phyloP scores from a whole-genome alignment of 2,113 vertebrate genomes.

The Sapajus apella region DNA sequence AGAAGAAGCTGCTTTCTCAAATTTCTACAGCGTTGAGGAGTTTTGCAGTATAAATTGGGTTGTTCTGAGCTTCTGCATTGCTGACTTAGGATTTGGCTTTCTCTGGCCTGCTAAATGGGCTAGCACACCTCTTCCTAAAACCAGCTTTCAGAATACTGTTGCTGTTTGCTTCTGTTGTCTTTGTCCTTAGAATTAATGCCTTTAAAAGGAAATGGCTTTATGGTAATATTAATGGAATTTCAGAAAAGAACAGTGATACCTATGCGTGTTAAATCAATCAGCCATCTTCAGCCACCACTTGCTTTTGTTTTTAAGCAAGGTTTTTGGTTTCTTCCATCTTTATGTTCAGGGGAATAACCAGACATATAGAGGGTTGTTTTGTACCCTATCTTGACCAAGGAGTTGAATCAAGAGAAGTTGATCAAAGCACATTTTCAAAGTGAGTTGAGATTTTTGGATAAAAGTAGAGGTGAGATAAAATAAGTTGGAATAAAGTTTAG shows the following conservation, averaged over 20 bases:
- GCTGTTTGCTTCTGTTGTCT: background rate
- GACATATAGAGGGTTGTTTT: background rate
- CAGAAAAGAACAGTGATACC: slow-evolving; percentile 12
- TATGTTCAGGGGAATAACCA: background rate
- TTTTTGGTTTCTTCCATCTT: background rate
- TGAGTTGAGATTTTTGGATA: background rate
- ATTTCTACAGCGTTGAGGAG: background rate
- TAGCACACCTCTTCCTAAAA: background rate
- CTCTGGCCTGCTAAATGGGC: background rate
- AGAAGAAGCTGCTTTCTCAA: background rate
- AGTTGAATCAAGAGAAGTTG: background rate
- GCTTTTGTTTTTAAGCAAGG: background rate
- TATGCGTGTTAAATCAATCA: background rate
- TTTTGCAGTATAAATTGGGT: background rate
- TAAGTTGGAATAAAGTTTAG: background rate
- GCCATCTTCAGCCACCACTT: background rate
- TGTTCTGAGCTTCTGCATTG: background rate
- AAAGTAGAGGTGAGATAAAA: background rate
- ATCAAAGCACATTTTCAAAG: slow-evolving; percentile 3
- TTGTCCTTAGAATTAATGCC: background rate
- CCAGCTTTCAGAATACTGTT: background rate
- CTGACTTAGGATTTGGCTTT: background rate
- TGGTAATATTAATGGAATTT: background rate
- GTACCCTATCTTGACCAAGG: background rate
- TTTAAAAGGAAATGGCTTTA: background rate